Conservation (phyloP, 2,888 invertebrate genomes). For the Cyclophora punctaria region DNA sequence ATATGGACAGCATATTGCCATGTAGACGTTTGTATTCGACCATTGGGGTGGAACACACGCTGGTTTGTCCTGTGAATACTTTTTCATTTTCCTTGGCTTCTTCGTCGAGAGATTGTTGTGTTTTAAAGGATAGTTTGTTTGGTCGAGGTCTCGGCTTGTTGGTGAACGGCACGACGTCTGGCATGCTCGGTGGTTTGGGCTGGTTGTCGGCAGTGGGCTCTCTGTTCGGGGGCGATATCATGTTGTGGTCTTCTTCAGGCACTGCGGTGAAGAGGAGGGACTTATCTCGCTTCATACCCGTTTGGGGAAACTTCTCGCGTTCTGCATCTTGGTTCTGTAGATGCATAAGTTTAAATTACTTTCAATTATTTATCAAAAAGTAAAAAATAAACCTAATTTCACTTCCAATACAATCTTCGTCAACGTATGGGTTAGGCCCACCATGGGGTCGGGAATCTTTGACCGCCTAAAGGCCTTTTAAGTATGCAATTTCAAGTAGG, state of each 20-base stretch:
- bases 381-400: too few species aligned
- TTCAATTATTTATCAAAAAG: too few species aligned
- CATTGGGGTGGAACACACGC: conserved; percentile 86
- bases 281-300: conserved; percentile 84
- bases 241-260: conserved; percentile 81
- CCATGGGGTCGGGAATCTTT: too few species aligned
- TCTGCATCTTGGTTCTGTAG: conserved; percentile 61
- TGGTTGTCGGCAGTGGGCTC: conserved; percentile 31
- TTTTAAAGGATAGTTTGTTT: conserved; percentile 75
- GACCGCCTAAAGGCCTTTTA: too few species aligned
- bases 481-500: too few species aligned
- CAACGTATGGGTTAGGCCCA: too few species aligned
- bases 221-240: conserved; percentile 62
- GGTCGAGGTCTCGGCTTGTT: conserved; percentile 70
- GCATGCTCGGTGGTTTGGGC: conserved; percentile 50
- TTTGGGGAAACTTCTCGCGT: conserved; percentile 60
- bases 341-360: neutral
- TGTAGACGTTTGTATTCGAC: conserved; percentile 84
- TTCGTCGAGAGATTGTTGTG: conserved; percentile 73
- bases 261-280: conserved; percentile 88
- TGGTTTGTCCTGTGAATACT: conserved; percentile 80
- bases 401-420: too few species aligned
- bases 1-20: conserved; percentile 83
- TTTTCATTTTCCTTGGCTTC: conserved; percentile 70
- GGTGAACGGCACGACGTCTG: conserved; percentile 69